Evolutionary conservation across 2,888 invertebrate species (phyloP), one percentile per base, ranked within the genome.

Genomic region (Leucozona laternaria): DNA sequence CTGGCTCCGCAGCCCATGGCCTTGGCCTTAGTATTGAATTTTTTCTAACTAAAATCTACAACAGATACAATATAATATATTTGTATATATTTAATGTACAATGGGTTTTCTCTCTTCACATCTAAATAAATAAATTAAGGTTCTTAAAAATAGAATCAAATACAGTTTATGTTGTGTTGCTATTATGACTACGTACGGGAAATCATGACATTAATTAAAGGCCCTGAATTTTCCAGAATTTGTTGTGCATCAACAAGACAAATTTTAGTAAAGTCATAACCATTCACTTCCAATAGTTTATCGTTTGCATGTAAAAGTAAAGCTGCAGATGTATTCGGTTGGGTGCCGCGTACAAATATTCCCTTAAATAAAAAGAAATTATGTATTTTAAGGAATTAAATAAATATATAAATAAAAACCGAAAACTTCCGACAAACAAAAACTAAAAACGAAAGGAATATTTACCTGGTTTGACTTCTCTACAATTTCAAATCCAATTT

Each of bases 201-300:
- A 85, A 92, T 88, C 92, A 92, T 92, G 66, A 92, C 91, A 88
- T 90, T 91, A 77, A 92, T 88, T 50, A 90, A 88, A 50, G 90
- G 90, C 77, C 92, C 91, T 50, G 91, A 89, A 79, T 90, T 90
- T 34, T 88, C 88, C 73, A 92, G 88, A 58, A 92, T 89, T 78
- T 91, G 89, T 78, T 90, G 90, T 73, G 92, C 92, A 88, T 91
- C 91, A 57, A 88, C 87, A 64, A 91, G 88, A 83, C 88, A 89
- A 70, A 92, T 90, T 89, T 90, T 91, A 64, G 91, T 91, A 89
- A 92, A 90, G 89, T 92, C 92, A 76, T 90, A 89, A 15, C 92
- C 92, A 84, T 92, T 92, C 28, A 92, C 90, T 89, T 92, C 92
- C 57, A 92, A 88, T 60, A 92, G 86, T 88, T 92, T 92, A 75